Evolutionary conservation across 2,888 invertebrate genomes (phyloP), one percentile per base, ranked within the genome.

Genomic region (Sarcophaga rosellei): DNA sequence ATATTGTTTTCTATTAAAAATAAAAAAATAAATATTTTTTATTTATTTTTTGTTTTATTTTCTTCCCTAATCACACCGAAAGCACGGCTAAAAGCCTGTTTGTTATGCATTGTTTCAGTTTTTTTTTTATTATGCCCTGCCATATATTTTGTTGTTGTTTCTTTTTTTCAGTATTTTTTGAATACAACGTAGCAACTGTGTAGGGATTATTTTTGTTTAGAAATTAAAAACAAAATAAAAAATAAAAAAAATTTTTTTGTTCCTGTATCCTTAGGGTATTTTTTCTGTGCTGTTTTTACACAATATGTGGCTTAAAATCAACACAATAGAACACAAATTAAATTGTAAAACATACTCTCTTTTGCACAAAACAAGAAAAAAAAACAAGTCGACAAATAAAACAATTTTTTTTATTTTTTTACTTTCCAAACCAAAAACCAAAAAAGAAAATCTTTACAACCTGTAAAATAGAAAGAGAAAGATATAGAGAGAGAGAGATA

Each of bases 21-120:
- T 35, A 35, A 35, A 35, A 35, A 35, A 35, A 35, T 4, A 25
- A 25, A 25, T 25, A 5, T 25, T 25, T 23, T 23, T 23, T 45
- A 20, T 47, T 57, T 44, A 8, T 10, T 12, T 61, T 25, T 44
- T 61, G 5, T 53, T 80, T 61, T 45, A 53, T 35, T 25, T 65
- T 17, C 4, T 80, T 75, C 45, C 74, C 81, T 81, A 85, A 85
- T 81, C 74, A 65, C 78, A 81, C 78, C 78, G 61, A 81, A 85
- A 77, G 65, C 77, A 81, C 45, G 59, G 47, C 74, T 75, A 35
- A 77, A 69, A 69, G 69, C 66, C 4, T 83, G 21, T 66, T 79
- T 78, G 62, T 20, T 17, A 20, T 73, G 35, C 35, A 35, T 35
- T 63, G 59, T 79, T 62, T 17, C 35, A 35, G 4, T 8, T 68